phyloP scores from a whole-genome alignment of 1,140 invertebrate species.

The Scaptodrosophila lebanonensis region DNA sequence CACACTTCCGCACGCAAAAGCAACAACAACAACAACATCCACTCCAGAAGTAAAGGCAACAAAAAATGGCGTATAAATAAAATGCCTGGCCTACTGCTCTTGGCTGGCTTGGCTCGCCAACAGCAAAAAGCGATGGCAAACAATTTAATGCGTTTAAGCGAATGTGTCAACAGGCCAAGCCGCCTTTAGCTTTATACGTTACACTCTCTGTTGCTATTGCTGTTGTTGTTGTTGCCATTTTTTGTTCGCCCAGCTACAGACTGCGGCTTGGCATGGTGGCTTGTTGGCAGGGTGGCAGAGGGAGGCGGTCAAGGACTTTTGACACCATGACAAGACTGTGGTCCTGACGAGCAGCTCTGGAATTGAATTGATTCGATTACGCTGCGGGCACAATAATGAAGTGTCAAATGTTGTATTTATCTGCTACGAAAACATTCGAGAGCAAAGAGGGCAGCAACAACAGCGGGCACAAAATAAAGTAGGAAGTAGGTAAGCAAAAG shows the following conservation, averaged over 20 bases:
- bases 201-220: background rate
- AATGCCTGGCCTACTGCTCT: constrained; percentile 12
- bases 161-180: constrained; percentile 76
- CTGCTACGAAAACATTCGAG: constrained; percentile 66
- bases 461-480: constrained; percentile 7
- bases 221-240: no score
- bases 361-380: constrained; percentile 76
- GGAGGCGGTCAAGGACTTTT: constrained; percentile 63
- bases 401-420: constrained; percentile 77
- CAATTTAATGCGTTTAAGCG: constrained; percentile 76
- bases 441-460: constrained; percentile 14
- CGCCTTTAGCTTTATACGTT: constrained; percentile 60
- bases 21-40: constrained; percentile 12
- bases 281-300: background rate
- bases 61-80: constrained; percentile 53
- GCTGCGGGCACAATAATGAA: constrained; percentile 76
- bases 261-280: background rate
- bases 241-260: background rate
- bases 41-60: no score
- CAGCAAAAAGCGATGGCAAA: constrained; percentile 60
- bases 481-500: constrained; percentile 43
- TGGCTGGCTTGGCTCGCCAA: constrained; percentile 18
- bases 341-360: constrained; percentile 23
- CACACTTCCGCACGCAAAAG: constrained; percentile 60
- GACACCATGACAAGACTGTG: constrained; percentile 52